Evolutionary conservation across 2,888 invertebrate species (phyloP).

Genomic region (Resseliella maxima): DNA sequence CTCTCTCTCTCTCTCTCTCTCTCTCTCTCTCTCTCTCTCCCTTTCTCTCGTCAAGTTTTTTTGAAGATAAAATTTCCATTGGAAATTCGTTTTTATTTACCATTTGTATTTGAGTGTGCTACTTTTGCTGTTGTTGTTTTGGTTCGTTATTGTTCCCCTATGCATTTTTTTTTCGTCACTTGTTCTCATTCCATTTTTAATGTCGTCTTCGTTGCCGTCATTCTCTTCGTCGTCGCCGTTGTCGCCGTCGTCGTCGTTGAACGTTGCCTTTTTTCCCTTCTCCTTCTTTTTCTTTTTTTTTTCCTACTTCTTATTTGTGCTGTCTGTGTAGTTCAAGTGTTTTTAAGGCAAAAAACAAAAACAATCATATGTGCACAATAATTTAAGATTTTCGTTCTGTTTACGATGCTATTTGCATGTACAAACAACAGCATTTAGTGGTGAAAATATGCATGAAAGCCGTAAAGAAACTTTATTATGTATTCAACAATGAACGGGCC

Average conservation of each 20-base stretch:
- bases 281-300: not conserved
- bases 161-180: conserved; percentile 13
- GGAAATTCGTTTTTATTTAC: conserved; percentile 42
- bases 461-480: conserved; percentile 39
- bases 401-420: conserved; percentile 53
- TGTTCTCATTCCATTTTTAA: not conserved
- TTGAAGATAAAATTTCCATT: conserved; percentile 41
- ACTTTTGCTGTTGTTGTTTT: conserved; percentile 30
- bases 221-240: not conserved
- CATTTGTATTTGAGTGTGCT: conserved; percentile 38
- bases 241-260: not conserved
- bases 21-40: not conserved
- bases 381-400: conserved; percentile 47
- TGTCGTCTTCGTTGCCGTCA: not conserved
- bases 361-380: conserved; percentile 48
- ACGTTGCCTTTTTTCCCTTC: not conserved
- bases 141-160: conserved; percentile 41
- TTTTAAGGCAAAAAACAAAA: conserved; percentile 32
- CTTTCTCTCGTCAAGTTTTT: not conserved
- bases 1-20: not conserved
- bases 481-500: not conserved
- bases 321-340: not conserved
- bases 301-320: not conserved
- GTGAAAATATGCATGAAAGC: conserved; percentile 48
- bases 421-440: conserved; percentile 48